Percentiles rank a stretch among this genome's conserved stretches.
phyloP scores from a whole-genome alignment of 2,797 vertebrate species.

The Vipera ursinii region DNA sequence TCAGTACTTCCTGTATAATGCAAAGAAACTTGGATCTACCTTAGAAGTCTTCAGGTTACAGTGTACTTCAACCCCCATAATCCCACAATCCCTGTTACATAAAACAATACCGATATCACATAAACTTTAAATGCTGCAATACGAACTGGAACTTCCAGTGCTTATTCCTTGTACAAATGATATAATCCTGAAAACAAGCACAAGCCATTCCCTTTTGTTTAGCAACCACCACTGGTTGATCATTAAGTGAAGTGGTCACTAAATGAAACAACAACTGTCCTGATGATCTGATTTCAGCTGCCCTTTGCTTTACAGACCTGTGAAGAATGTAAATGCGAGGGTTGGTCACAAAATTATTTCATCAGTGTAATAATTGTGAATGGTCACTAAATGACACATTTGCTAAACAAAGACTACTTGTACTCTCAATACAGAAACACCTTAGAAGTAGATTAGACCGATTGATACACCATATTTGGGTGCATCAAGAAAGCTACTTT shows the following conservation, averaged over 20 bases:
- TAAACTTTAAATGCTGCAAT: not conserved
- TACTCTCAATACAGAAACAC: not conserved
- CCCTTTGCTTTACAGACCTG: not conserved
- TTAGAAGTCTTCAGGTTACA: not conserved
- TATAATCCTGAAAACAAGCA: not conserved
- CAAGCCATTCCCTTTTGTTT: not conserved
- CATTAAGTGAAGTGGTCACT: not conserved
- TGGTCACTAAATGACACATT: not conserved
- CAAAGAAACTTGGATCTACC: not conserved
- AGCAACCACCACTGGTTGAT: not conserved
- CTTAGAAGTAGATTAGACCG: not conserved
- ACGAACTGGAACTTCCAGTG: not conserved
- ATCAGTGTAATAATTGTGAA: not conserved
- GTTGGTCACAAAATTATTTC: not conserved
- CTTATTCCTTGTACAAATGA: not conserved
- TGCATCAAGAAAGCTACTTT: not conserved
- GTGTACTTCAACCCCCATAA: not conserved
- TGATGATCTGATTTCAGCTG: not conserved
- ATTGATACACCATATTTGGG: no score
- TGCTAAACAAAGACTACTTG: not conserved
- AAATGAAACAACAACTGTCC: not conserved
- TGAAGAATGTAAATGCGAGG: not conserved
- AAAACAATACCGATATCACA: not conserved
- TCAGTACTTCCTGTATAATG: fast-evolving
- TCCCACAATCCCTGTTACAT: not conserved